A percentile compares a stretch with the other conserved stretches of the same genome.
Conservation (phyloP, 2,888 invertebrate species). For the Ecdyonurus torrentis region DNA sequence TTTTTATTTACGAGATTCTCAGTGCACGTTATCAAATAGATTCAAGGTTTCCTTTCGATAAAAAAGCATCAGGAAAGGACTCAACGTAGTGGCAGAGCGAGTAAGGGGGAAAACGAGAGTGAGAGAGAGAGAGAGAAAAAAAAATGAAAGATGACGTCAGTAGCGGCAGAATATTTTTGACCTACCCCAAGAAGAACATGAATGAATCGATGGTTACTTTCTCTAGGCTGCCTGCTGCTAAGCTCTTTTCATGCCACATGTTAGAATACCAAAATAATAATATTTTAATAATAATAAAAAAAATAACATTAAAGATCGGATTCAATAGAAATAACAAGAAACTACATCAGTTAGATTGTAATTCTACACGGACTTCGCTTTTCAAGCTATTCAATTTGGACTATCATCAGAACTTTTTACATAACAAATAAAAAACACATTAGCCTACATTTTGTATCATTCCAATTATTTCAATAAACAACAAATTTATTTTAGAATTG, state of each 20-base stretch:
- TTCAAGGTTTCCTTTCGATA: neutral
- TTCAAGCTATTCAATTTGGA: too few species aligned
- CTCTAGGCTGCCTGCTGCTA: neutral
- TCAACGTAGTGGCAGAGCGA: neutral
- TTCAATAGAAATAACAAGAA: too few species aligned
- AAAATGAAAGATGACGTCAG: constrained; percentile 1
- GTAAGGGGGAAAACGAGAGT: neutral
- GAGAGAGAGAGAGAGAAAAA: neutral
- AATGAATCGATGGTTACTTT: constrained; percentile 3
- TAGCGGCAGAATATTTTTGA: constrained; percentile 1
- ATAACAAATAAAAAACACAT: too few species aligned
- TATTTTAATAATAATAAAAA: neutral
- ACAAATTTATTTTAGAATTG: too few species aligned
- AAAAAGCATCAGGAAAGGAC: neutral
- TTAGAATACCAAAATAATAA: neutral
- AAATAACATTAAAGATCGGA: neutral
- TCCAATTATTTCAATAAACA: too few species aligned
- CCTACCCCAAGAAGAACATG: constrained; percentile 3
- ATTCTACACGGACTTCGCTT: too few species aligned
- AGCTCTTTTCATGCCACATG: neutral
- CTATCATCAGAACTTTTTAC: too few species aligned
- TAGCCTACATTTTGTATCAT: too few species aligned
- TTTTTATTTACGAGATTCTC: too few species aligned
- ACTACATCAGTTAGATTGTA: too few species aligned
- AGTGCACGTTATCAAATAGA: neutral